Evolutionary conservation across 2,113 vertebrate genomes (phyloP).

Genomic region (Rhipidura dahli): DNA sequence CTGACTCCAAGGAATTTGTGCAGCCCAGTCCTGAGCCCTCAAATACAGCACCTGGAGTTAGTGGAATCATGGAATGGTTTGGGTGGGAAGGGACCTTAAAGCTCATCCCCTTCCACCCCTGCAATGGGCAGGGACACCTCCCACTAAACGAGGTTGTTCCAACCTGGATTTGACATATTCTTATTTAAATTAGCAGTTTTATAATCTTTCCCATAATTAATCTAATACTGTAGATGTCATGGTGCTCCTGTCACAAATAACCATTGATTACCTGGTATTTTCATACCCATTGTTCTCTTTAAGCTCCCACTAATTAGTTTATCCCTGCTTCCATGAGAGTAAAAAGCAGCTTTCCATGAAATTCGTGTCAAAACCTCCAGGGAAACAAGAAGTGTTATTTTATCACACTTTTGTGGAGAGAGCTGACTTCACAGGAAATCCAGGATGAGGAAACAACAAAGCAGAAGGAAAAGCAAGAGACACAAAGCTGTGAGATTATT

Average conservation of each 20-base stretch:
- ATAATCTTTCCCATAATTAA: neutral
- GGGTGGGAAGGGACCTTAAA: neutral
- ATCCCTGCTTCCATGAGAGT: neutral
- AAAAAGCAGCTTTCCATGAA: neutral
- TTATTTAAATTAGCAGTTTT: neutral
- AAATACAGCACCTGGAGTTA: neutral
- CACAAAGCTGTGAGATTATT: neutral
- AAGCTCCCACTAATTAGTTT: neutral
- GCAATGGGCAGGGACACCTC: neutral
- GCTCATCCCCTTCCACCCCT: neutral
- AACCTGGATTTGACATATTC: neutral
- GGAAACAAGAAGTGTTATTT: neutral
- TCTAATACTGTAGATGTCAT: neutral
- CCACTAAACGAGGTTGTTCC: neutral
- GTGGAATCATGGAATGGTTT: too few relatives aligned
- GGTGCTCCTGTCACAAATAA: neutral
- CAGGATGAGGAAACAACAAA: slow-evolving; percentile 4
- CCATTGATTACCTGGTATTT: neutral
- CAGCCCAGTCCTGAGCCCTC: neutral
- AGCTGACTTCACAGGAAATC: slow-evolving; percentile 4
- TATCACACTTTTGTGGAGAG: neutral
- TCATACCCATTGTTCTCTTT: neutral
- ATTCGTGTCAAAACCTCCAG: neutral
- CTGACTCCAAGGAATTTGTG: neutral
- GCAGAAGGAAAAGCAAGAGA: neutral